A percentile compares a stretch with the other conserved stretches of the same genome.
Evolutionary conservation across 2,888 invertebrate genomes (phyloP).

Genomic region (Agrilus biguttatus): DNA sequence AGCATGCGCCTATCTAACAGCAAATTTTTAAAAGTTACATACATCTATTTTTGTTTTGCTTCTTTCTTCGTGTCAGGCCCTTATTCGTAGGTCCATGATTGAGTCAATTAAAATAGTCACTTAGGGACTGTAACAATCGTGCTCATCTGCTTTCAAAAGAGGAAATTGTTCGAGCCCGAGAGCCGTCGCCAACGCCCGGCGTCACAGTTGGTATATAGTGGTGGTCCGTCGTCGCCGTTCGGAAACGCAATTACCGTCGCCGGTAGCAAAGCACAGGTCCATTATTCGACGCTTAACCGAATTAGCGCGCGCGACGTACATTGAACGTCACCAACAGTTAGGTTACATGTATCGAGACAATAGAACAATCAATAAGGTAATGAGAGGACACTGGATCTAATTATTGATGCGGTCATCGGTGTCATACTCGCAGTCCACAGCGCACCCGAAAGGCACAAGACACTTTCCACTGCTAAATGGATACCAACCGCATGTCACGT

Average conservation of each 20-base stretch:
- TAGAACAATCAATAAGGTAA: constrained; percentile 37
- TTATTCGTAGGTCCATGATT: too few species aligned
- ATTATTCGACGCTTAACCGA: background rate
- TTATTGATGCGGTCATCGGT: constrained; percentile 29
- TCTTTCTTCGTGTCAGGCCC: too few species aligned
- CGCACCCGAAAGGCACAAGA: constrained; percentile 16
- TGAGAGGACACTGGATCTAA: constrained; percentile 35
- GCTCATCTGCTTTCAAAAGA: too few species aligned
- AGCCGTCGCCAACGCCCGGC: too few species aligned
- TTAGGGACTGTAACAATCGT: too few species aligned
- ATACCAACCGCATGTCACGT: constrained; percentile 7
- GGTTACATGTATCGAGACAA: constrained; percentile 22
- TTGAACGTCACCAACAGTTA: too few species aligned
- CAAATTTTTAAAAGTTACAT: too few species aligned
- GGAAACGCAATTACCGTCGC: background rate
- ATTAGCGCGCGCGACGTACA: background rate
- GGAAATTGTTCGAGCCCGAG: too few species aligned
- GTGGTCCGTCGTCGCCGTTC: background rate
- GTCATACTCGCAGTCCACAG: constrained; percentile 12
- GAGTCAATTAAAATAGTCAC: too few species aligned
- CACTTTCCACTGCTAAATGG: constrained; percentile 14
- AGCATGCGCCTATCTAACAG: too few species aligned
- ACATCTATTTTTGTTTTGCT: too few species aligned
- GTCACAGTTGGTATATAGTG: too few species aligned
- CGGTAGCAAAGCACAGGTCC: background rate